Conservation (phyloP, 2,888 invertebrate species). For the Dryobota labecula region DNA sequence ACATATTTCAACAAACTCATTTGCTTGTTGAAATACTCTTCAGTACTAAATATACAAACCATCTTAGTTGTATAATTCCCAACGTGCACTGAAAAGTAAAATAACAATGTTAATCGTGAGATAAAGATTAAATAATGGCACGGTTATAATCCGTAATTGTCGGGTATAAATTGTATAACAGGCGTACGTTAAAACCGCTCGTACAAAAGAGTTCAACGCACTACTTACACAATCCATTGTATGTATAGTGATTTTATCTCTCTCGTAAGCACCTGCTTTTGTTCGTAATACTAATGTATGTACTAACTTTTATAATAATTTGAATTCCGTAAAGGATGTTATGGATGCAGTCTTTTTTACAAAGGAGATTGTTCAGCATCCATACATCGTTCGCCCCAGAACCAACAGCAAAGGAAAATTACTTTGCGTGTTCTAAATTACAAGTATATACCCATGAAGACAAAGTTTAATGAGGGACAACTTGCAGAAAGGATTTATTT, state of each 20-base stretch:
- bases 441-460: too few relatives aligned
- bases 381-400: too few relatives aligned
- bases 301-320: slow-evolving; percentile 4
- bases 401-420: too few relatives aligned
- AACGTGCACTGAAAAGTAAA: slow-evolving; percentile 29
- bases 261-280: slow-evolving; percentile 42
- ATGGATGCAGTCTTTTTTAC: slow-evolving; percentile 10
- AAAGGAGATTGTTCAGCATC: too few relatives aligned
- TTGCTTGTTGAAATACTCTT: slow-evolving; percentile 4
- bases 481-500: too few relatives aligned
- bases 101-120: slow-evolving; percentile 44
- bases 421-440: too few relatives aligned
- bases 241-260: slow-evolving; percentile 46
- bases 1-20: not conserved
- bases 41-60: not conserved
- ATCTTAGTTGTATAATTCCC: slow-evolving; percentile 13
- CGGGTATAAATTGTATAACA: slow-evolving; percentile 49
- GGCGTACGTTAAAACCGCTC: slow-evolving; percentile 35
- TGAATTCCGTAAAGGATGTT: slow-evolving; percentile 13
- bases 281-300: slow-evolving; percentile 16
- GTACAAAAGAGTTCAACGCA: slow-evolving; percentile 81
- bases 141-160: slow-evolving; percentile 53
- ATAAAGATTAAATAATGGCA: slow-evolving; percentile 57
- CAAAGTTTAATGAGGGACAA: too few relatives aligned
- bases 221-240: slow-evolving; percentile 53